Conservation (phyloP, 2,113 vertebrate genomes). For the Hippocampus barbouri region DNA sequence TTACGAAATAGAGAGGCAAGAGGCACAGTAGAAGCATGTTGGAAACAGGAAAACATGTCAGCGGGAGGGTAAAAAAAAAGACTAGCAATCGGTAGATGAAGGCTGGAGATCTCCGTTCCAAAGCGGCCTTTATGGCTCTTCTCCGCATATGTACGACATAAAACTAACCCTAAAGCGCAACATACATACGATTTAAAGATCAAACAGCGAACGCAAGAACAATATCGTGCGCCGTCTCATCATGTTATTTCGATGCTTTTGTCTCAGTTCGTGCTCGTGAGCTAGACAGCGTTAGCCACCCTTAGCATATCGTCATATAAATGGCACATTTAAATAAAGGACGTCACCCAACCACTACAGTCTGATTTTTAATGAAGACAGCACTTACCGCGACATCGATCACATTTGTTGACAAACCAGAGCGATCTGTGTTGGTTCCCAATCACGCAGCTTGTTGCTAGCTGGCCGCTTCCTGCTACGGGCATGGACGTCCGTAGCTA, state of each 20-base stretch:
- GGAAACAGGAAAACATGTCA: not conserved
- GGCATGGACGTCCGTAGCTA: not conserved
- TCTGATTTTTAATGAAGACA: not conserved
- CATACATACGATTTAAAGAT: rapidly evolving
- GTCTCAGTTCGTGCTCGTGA: not conserved
- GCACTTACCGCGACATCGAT: constrained; percentile 27
- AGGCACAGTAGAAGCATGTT: not conserved
- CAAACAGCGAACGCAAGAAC: not conserved
- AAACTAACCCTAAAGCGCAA: not conserved
- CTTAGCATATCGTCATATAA: not conserved
- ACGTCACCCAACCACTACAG: not conserved
- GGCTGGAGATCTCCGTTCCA: not conserved
- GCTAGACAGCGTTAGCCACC: constrained; percentile 23
- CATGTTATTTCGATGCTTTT: not conserved
- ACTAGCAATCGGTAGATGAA: not conserved
- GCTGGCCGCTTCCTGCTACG: not conserved
- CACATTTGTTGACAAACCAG: not conserved
- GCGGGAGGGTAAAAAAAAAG: not conserved
- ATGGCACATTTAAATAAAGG: not conserved
- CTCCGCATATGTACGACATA: not conserved
- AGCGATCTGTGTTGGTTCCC: not conserved
- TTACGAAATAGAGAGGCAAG: not conserved
- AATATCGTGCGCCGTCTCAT: not conserved
- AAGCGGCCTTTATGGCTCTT: not conserved
- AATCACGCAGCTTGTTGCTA: not conserved